Base-by-base conservation (phyloP, 92 coral and sea anemone genomes). In the Hydrozoanthus gracilis region DNA sequence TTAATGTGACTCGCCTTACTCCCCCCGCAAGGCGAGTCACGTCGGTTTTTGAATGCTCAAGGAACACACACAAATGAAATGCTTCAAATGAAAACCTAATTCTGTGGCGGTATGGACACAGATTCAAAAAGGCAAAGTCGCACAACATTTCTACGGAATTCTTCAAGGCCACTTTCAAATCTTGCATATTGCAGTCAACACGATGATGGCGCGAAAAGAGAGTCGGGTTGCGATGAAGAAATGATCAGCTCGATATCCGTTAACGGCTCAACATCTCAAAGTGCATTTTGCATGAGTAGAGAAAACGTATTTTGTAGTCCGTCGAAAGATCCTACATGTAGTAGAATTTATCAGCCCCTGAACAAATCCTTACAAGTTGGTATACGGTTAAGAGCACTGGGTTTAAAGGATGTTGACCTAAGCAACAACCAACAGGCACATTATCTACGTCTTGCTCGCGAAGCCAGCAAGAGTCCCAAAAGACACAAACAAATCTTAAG, bases 331-430 rank as follows among this genome's bases (percentile, higher is more conserved):
- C 16, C 47, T 7, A 49, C 9, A 49, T 80, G 6, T 49, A 16
- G 10, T 52, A 11, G 44, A 16, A 17, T 18, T 14, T 8, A 47
- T 27, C 72, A 62, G 54, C 49, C 85, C 9, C 10, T 80, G 35
- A 80, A 65, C 85, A 48, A 47, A 17, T 95, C 94, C 0, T 90
- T 95, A 51, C 89, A 86, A 55, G 86, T 95, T 16, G 98, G 98
- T 4, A 84, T 93, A 64, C 98, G 92, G 3, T 48, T 87, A 65
- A 77, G 88, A 15, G 78, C 93, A 2, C n/a, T 90, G 66, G 98
- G 98, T 5, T 83, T 92, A 3, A 95, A 95, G 64, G 95, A 95
- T 65, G 77, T 95, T 16, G 94, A 95, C 71, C 77, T 95, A 77
- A 87, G 87, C 1, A 87, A 79, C 46, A 92, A 83, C 70, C 84